Conservation (phyloP, 2,797 vertebrate species). For the Melanotaenia trifasciata region DNA sequence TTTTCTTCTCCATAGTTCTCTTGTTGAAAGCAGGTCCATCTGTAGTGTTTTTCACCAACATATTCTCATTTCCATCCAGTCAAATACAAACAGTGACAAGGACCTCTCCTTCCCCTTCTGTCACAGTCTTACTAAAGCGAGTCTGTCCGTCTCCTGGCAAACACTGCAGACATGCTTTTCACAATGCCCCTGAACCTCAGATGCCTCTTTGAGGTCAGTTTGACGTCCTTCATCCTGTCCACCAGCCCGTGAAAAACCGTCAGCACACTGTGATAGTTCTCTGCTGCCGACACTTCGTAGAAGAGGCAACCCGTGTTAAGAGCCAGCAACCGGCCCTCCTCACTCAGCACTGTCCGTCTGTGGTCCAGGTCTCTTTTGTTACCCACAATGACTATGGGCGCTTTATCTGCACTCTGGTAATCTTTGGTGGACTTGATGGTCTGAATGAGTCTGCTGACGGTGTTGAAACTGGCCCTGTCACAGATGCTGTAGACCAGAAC, state of each 20-base stretch:
- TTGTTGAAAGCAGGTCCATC: background rate
- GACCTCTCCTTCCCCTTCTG: background rate
- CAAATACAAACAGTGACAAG: background rate
- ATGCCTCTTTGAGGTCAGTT: slow-evolving; percentile 68
- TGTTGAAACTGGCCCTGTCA: slow-evolving; percentile 84
- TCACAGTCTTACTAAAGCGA: slow-evolving; percentile 50
- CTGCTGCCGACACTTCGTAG: slow-evolving; percentile 86
- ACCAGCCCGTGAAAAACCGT: slow-evolving; percentile 83
- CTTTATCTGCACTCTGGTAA: slow-evolving; percentile 49
- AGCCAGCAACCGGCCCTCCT: slow-evolving; percentile 84
- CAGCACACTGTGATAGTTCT: slow-evolving; percentile 85
- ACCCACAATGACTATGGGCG: slow-evolving; percentile 82
- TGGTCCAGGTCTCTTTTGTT: slow-evolving; percentile 87
- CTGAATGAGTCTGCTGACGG: slow-evolving; percentile 75
- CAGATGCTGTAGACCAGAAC: slow-evolving; percentile 88
- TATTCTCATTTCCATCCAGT: slow-evolving; percentile 12
- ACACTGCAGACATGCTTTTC: slow-evolving; percentile 84
- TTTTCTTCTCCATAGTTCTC: background rate
- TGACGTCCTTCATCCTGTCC: slow-evolving; percentile 77
- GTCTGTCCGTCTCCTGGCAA: slow-evolving; percentile 79
- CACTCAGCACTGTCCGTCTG: slow-evolving; percentile 80
- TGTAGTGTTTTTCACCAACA: background rate
- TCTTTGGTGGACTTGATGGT: slow-evolving; percentile 72
- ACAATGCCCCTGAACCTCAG: slow-evolving; percentile 81
- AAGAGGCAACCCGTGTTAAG: slow-evolving; percentile 81